Evolutionary conservation across 2,888 invertebrate genomes (phyloP).

Genomic region (Latheticus oryzae): DNA sequence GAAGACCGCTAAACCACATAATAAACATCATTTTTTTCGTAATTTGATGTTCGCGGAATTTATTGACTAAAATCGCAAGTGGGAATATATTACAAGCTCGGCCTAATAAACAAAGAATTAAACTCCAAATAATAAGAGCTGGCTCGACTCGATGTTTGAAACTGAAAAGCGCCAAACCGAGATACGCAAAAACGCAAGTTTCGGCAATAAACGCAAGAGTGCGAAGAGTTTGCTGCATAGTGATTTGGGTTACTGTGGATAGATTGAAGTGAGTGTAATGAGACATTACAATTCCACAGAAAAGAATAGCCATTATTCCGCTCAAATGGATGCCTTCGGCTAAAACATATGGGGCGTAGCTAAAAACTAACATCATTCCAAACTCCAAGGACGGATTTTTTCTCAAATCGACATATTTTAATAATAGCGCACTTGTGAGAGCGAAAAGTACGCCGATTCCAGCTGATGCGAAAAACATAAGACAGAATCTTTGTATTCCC

Average conservation of each 20-base stretch:
- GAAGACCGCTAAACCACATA: conserved; percentile 98
- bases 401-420: conserved; percentile 95
- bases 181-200: conserved; percentile 98
- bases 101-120: conserved; percentile 91
- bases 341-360: conserved; percentile 97
- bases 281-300: conserved; percentile 99
- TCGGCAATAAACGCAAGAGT: conserved; percentile 98
- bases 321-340: conserved; percentile 84
- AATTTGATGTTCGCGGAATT: conserved; percentile 97
- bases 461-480: conserved; percentile 99
- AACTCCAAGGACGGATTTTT: conserved; percentile 98
- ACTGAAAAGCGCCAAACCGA: conserved; percentile 94
- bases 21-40: conserved; percentile 99
- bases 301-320: conserved; percentile 99
- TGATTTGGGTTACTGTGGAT: conserved; percentile 98
- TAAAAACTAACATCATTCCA: conserved; percentile 98
- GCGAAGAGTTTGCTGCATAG: conserved; percentile 98
- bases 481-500: conserved; percentile 89
- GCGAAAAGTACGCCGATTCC: conserved; percentile 96
- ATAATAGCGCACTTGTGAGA: conserved; percentile 87
- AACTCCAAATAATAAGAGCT: conserved; percentile 93
- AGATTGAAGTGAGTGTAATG: conserved; percentile 99
- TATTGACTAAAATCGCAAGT: conserved; percentile 90
- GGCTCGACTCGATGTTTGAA: conserved; percentile 93
- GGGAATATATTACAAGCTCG: conserved; percentile 98